Evolutionary conservation across 2,888 invertebrate genomes (phyloP).

Genomic region (Sphecodes monilicornis): DNA sequence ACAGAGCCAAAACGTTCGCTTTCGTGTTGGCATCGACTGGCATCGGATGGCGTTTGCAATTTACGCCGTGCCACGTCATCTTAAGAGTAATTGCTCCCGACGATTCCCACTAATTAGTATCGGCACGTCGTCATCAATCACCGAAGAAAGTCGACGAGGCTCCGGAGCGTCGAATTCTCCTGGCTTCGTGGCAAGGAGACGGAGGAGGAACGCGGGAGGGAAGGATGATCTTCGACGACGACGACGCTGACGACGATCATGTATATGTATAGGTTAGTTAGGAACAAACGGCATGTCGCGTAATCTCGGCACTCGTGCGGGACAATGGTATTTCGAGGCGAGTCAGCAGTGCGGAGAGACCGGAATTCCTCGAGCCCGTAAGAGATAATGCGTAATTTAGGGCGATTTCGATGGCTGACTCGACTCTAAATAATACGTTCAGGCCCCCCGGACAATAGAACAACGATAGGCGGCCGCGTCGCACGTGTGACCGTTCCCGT

Average conservation of each 20-base stretch:
- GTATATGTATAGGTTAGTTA: slow-evolving; percentile 49
- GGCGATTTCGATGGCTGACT: slow-evolving; percentile 61
- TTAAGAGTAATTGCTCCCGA: slow-evolving; percentile 28
- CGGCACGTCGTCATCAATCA: slow-evolving; percentile 42
- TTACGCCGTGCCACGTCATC: background rate
- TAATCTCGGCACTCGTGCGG: slow-evolving; percentile 51
- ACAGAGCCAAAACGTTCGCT: background rate
- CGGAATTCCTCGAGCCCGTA: slow-evolving; percentile 44
- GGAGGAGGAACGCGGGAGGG: background rate
- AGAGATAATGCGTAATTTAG: slow-evolving; percentile 70
- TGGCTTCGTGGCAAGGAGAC: background rate
- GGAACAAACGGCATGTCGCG: slow-evolving; percentile 51
- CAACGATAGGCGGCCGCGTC: slow-evolving; percentile 24
- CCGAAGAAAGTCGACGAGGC: slow-evolving; percentile 45
- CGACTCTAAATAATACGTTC: slow-evolving; percentile 65
- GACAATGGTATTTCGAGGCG: slow-evolving; percentile 63
- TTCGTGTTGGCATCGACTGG: background rate
- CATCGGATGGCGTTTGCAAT: background rate
- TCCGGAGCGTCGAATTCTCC: slow-evolving; percentile 30
- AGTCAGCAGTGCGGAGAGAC: slow-evolving; percentile 57
- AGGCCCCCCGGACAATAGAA: slow-evolving; percentile 46
- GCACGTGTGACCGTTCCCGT: slow-evolving; percentile 7
- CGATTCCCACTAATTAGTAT: slow-evolving; percentile 52
- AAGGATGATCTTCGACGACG: slow-evolving; percentile 50
- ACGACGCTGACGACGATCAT: slow-evolving; percentile 42